These are phyloP conservation scores for Conus ventricosus DNA, from an alignment of 1,140 invertebrate species.

Conservation along the genomic window DNA sequence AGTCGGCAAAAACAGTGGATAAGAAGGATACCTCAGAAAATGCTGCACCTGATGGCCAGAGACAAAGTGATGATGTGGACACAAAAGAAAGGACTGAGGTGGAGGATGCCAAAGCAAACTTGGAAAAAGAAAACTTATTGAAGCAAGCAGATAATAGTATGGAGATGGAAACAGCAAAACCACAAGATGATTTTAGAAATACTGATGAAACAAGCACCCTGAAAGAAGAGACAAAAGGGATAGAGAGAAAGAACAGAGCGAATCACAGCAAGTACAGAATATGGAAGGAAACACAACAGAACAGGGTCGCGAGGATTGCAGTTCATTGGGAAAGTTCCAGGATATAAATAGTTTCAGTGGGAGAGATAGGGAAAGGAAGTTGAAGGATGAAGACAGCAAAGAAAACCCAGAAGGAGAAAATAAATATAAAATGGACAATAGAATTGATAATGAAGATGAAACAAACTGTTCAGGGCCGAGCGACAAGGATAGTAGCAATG, in stretches of 20 bases:
- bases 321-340: no score
- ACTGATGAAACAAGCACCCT: neutral
- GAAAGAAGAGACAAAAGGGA: neutral
- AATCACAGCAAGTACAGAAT: neutral
- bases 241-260: neutral
- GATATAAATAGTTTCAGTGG: no score
- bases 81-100: neutral
- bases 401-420: neutral
- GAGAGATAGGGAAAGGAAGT: no score
- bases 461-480: neutral
- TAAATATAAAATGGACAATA: neutral
- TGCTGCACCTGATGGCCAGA: no score
- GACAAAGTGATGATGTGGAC: neutral
- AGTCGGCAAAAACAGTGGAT: neutral
- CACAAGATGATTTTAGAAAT: neutral
- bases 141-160: neutral
- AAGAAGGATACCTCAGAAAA: neutral
- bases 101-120: neutral
- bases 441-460: neutral
- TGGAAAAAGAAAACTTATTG: neutral
- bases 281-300: neutral
- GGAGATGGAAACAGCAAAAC: neutral
- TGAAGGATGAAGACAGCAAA: neutral
- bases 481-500: neutral
- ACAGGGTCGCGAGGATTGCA: neutral